These are phyloP conservation scores for Rhopilema esculentum DNA, from an alignment of 30 jellyfish, hydroid and myxozoan species.

Conservation along the genomic window DNA sequence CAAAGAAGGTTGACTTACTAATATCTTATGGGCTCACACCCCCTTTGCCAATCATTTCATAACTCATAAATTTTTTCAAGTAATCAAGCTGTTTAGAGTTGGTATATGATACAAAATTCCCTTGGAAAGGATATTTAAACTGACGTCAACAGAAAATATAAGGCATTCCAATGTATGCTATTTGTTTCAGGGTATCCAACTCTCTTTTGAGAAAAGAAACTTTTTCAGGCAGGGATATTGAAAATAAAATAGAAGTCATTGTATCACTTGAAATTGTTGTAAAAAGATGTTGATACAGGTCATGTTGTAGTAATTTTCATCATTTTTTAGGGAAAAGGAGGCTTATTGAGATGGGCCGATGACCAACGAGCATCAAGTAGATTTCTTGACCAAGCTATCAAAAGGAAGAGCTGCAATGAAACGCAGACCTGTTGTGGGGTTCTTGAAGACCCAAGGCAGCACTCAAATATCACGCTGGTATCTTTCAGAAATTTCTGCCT, in stretches of 20 bases:
- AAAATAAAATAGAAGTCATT: background rate
- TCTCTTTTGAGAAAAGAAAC: too few species aligned
- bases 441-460: conserved; percentile 2
- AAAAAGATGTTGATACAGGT: background rate
- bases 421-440: conserved; percentile 23
- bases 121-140: too few species aligned
- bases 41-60: too few species aligned
- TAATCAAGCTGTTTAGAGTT: too few species aligned
- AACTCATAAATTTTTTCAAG: too few species aligned
- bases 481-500: background rate
- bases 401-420: background rate
- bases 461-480: background rate
- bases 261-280: background rate
- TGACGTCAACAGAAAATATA: too few species aligned
- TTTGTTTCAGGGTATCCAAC: too few species aligned
- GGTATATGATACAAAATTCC: too few species aligned
- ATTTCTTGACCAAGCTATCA: background rate
- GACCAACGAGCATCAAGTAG: background rate
- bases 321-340: conserved; percentile 26
- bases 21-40: too few species aligned
- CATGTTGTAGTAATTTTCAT: background rate
- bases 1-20: too few species aligned
- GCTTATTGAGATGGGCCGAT: conserved; percentile 28
- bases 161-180: too few species aligned
- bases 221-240: too few species aligned